Conservation (phyloP, 2,888 invertebrate species). For the Miltochrista miniata region DNA sequence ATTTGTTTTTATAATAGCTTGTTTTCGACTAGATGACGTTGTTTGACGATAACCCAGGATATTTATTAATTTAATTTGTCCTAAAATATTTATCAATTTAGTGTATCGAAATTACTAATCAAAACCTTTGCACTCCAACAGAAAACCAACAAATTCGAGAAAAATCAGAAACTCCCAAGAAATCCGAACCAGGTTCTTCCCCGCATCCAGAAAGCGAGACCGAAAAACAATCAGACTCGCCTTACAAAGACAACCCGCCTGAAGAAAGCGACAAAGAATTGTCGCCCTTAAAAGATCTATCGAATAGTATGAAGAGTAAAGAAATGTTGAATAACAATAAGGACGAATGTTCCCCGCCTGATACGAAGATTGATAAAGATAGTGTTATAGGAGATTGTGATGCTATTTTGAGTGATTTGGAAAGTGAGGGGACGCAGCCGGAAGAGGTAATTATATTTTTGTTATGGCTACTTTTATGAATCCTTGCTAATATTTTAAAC, state of each 20-base stretch:
- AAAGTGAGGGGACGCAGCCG: constrained; percentile 94
- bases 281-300: constrained; percentile 63
- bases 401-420: constrained; percentile 88
- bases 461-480: no score
- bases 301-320: constrained; percentile 59
- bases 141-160: constrained; percentile 49
- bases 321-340: constrained; percentile 74
- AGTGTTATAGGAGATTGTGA: constrained; percentile 85
- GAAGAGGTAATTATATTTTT: constrained; percentile 85
- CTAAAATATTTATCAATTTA: not conserved
- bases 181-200: constrained; percentile 51
- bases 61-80: no score
- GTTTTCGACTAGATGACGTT: no score
- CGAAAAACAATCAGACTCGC: constrained; percentile 42
- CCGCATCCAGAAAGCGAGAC: constrained; percentile 43
- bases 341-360: constrained; percentile 72
- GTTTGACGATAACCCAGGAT: no score
- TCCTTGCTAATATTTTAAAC: no score
- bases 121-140: constrained; percentile 3
- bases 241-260: constrained; percentile 46
- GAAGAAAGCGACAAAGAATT: constrained; percentile 61
- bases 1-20: no score
- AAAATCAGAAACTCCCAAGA: constrained; percentile 64
- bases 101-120: not conserved
- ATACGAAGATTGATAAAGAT: constrained; percentile 82